phyloP scores from a whole-genome alignment of 2,888 invertebrate species.

The Volucella inflata region DNA sequence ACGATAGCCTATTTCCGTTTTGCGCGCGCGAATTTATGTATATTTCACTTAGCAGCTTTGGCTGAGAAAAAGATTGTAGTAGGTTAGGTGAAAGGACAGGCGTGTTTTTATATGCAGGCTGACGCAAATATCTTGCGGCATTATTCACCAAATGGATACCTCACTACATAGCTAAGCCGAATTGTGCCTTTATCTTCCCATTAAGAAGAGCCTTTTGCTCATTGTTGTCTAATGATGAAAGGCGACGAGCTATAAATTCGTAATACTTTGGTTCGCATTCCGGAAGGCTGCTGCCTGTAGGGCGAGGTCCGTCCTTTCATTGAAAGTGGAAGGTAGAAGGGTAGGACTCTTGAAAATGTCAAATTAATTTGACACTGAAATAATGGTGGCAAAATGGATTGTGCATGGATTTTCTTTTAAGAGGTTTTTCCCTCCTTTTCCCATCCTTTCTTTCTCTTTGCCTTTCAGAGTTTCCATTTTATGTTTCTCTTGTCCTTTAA shows the following conservation, averaged over 20 bases:
- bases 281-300: not conserved
- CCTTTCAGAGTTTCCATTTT: too few species aligned
- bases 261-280: conserved; percentile 18
- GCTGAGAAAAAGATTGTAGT: too few species aligned
- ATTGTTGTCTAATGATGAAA: not conserved
- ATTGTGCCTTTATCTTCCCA: not conserved
- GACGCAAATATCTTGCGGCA: conserved; percentile 20
- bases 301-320: too few species aligned
- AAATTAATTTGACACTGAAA: conserved; percentile 42
- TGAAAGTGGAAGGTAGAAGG: not conserved
- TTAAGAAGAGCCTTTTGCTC: not conserved
- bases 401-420: conserved; percentile 30
- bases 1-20: not conserved
- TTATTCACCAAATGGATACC: conserved; percentile 33
- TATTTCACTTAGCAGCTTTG: conserved; percentile 18
- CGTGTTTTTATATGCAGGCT: not conserved
- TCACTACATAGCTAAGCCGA: conserved; percentile 14
- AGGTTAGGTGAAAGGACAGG: not conserved
- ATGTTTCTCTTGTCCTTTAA: not conserved
- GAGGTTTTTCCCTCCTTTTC: not conserved
- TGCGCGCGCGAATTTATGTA: not conserved
- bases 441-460: not conserved
- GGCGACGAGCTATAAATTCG: conserved; percentile 35
- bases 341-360: conserved; percentile 35
- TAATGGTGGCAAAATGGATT: conserved; percentile 29